Evolutionary conservation across 2,888 invertebrate species (phyloP).

Genomic region (Drosophila paranaensis): DNA sequence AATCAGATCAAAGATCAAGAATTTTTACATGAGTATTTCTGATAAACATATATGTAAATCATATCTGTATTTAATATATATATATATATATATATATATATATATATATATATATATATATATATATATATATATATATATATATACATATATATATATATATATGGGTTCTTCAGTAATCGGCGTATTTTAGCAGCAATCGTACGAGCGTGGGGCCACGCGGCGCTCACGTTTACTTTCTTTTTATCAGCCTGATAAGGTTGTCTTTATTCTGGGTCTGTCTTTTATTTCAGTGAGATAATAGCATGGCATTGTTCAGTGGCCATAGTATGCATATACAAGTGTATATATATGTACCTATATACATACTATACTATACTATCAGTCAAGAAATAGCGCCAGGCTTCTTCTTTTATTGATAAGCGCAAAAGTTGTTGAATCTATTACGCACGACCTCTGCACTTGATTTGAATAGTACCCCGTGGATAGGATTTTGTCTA

Average conservation of each 20-base stretch:
- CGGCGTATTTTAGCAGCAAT: slow-evolving; percentile 47
- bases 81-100: slow-evolving; percentile 12
- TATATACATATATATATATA: too few species aligned
- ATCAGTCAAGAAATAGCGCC: slow-evolving; percentile 33
- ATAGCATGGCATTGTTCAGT: slow-evolving; percentile 47
- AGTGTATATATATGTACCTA: not conserved
- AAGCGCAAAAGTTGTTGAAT: slow-evolving; percentile 47
- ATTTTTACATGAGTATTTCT: slow-evolving; percentile 12
- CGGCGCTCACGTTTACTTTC: slow-evolving; percentile 55
- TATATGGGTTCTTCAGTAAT: slow-evolving; percentile 29
- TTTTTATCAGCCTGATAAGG: slow-evolving; percentile 58
- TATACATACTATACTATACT: slow-evolving; percentile 6
- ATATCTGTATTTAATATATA: slow-evolving; percentile 1
- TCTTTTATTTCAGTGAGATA: slow-evolving; percentile 56
- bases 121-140: slow-evolving; percentile 14
- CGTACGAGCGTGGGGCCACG: slow-evolving; percentile 32
- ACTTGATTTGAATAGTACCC: slow-evolving; percentile 43
- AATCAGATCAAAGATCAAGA: slow-evolving; percentile 42
- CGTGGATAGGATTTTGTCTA: slow-evolving; percentile 12
- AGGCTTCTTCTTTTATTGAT: slow-evolving; percentile 48
- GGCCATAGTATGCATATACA: slow-evolving; percentile 7
- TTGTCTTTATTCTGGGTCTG: slow-evolving; percentile 31
- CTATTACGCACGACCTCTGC: slow-evolving; percentile 60
- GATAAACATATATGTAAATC: not conserved
- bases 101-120: slow-evolving; percentile 2